phyloP scores from a whole-genome alignment of 2,797 vertebrate species.

The Epinephelus malabaricus region DNA sequence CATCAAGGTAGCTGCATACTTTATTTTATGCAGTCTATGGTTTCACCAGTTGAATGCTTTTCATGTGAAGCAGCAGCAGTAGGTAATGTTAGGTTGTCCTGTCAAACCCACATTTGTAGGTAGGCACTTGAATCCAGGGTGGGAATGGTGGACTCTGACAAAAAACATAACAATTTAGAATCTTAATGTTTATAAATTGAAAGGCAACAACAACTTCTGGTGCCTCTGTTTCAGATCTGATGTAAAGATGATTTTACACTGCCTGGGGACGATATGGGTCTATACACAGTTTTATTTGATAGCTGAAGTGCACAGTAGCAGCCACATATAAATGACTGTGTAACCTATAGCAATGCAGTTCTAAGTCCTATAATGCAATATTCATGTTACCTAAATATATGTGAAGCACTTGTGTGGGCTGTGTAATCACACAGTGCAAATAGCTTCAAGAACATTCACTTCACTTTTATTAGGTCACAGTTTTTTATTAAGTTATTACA shows the following conservation, averaged over 20 bases:
- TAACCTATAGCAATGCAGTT: background rate
- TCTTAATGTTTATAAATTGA: background rate
- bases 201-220: background rate
- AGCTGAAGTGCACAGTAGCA: conserved; percentile 11
- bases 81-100: background rate
- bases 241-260: background rate
- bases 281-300: background rate
- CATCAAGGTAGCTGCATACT: no score
- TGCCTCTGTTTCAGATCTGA: conserved; percentile 18
- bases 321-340: background rate
- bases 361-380: conserved; percentile 7
- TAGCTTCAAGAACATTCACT: background rate
- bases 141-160: background rate
- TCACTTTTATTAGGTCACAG: conserved; percentile 25
- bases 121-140: background rate
- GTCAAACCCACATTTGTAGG: no score
- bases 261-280: background rate
- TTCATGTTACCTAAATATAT: conserved; percentile 6
- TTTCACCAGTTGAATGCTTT: no score
- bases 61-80: background rate
- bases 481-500: conserved; percentile 68
- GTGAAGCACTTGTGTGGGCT: conserved; percentile 21
- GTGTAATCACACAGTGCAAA: conserved; percentile 1
- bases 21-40: no score
- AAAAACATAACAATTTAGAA: no score